Evolutionary conservation across 2,888 invertebrate species (phyloP).

Genomic region (Cryptophagus acutangulus): DNA sequence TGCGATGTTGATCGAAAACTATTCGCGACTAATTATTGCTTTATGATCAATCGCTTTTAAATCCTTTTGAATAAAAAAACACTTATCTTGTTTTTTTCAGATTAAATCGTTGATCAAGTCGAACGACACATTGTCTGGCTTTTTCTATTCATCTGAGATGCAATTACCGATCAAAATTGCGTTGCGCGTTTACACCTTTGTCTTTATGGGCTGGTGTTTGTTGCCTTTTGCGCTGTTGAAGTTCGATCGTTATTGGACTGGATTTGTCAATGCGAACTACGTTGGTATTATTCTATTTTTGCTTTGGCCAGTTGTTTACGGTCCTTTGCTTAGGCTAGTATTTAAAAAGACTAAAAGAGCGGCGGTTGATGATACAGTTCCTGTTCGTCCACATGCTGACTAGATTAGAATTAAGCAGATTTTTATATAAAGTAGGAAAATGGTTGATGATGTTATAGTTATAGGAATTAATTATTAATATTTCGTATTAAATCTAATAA

Average conservation of each 20-base stretch:
- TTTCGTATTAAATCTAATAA: no score
- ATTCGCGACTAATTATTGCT: conserved; percentile 1
- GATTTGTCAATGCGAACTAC: conserved; percentile 62
- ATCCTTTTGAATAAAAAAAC: neutral
- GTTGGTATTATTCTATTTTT: conserved; percentile 65
- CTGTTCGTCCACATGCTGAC: no score
- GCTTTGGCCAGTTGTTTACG: conserved; percentile 60
- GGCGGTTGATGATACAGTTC: neutral
- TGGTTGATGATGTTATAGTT: no score
- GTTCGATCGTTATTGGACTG: conserved; percentile 61
- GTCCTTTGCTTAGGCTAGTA: conserved; percentile 42
- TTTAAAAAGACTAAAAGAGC: conserved; percentile 18
- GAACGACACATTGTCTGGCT: conserved; percentile 49
- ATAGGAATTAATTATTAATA: no score
- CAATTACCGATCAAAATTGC: conserved; percentile 54
- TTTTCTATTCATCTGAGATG: conserved; percentile 46
- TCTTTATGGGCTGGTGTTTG: conserved; percentile 81
- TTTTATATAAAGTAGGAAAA: no score
- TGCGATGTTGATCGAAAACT: conserved; percentile 8
- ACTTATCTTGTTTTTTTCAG: conserved; percentile 42
- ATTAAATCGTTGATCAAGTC: conserved; percentile 54
- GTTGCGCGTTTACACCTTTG: conserved; percentile 67
- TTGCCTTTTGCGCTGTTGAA: conserved; percentile 69
- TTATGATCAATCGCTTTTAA: neutral
- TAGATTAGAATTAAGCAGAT: no score